Conservation (phyloP, 1,140 invertebrate genomes). For the Hydropsyche tenuis region DNA sequence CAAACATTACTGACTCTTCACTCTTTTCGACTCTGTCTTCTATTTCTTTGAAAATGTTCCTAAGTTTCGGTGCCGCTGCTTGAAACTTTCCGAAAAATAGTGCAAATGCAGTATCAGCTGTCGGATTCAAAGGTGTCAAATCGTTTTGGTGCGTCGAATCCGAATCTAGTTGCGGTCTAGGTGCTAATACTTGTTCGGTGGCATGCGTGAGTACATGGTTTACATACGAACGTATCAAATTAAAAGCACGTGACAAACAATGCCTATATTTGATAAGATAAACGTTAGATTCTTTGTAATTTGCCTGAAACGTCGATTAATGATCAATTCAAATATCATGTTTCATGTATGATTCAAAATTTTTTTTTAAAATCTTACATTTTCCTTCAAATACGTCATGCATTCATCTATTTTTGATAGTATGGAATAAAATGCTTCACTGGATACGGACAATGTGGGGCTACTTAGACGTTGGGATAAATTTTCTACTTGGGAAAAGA, state of each 20-base stretch:
- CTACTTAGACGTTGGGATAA: conserved; percentile 81
- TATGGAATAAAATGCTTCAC: conserved; percentile 81
- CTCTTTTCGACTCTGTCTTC: conserved; percentile 76
- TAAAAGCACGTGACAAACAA: conserved; percentile 80
- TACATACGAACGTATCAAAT: conserved; percentile 78
- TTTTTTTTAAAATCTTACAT: conserved; percentile 67
- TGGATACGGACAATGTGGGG: conserved; percentile 80
- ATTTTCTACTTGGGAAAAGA: conserved; percentile 85
- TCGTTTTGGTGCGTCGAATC: conserved; percentile 57
- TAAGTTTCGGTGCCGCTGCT: conserved; percentile 83
- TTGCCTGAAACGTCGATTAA: conserved; percentile 53
- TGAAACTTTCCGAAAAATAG: conserved; percentile 95
- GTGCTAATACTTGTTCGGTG: conserved; percentile 73
- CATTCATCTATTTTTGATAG: conserved; percentile 87
- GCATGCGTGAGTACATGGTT: conserved; percentile 76
- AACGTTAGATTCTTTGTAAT: conserved; percentile 69
- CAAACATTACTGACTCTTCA: conserved; percentile 66
- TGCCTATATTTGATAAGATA: conserved; percentile 81
- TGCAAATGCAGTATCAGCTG: conserved; percentile 81
- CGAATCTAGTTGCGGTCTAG: conserved; percentile 56
- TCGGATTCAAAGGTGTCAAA: conserved; percentile 47
- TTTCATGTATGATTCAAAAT: too few relatives aligned
- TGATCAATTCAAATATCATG: not conserved
- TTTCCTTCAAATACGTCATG: conserved; percentile 81
- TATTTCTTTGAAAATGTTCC: conserved; percentile 80